A percentile compares a stretch with the other conserved stretches of the same genome.
Evolutionary conservation across 2,888 invertebrate genomes (phyloP).

Genomic region (Odontomyia ornata): DNA sequence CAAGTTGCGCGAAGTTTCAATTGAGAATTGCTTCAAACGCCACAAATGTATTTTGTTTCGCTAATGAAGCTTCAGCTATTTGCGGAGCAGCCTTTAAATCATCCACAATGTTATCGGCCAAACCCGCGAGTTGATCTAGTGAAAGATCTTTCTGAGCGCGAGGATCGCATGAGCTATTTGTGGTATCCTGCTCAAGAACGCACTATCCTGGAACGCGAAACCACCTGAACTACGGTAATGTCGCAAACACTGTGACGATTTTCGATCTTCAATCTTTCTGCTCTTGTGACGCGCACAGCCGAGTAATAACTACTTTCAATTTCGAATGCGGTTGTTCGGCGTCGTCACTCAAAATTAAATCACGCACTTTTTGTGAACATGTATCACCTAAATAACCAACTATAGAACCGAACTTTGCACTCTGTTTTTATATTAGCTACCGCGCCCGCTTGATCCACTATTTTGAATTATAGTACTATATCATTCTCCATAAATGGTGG

Average conservation of each 20-base stretch:
- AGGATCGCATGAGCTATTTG: neutral
- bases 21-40: neutral
- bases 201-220: neutral
- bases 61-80: neutral
- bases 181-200: neutral
- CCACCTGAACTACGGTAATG: neutral
- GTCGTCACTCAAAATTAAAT: neutral
- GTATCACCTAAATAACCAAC: neutral
- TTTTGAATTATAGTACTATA: neutral
- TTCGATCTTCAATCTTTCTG: neutral
- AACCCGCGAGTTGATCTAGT: neutral
- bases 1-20: neutral
- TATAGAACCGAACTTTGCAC: neutral
- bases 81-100: neutral
- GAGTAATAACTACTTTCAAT: neutral
- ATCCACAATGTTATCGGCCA: neutral
- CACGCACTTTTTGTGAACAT: neutral
- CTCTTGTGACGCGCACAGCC: neutral
- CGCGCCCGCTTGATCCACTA: neutral
- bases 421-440: slow-evolving; percentile 1
- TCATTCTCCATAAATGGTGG: neutral
- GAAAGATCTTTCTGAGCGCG: neutral
- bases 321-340: neutral
- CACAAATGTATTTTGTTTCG: neutral
- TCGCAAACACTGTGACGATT: neutral